Percentiles rank a stretch among this genome's conserved stretches.
These are phyloP conservation scores for Hylaeus volcanicus DNA, from an alignment of 1,140 invertebrate species.

Conservation along the genomic window DNA sequence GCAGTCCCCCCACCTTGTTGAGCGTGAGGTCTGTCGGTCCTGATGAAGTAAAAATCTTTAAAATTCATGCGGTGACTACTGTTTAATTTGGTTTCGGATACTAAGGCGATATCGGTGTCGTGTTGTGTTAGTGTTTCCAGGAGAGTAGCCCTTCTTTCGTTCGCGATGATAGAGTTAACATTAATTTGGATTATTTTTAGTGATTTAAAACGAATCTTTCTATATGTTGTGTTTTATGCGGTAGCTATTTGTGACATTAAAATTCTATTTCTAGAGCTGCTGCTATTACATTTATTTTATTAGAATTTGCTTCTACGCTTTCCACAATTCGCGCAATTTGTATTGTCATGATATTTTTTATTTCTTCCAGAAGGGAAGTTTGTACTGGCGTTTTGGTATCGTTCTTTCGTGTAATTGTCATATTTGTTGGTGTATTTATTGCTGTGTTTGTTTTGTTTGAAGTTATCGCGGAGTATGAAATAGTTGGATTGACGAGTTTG, in stretches of 20 bases:
- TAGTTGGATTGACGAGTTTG: not conserved
- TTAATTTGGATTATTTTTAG: constrained; percentile 21
- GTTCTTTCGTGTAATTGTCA: too few species aligned
- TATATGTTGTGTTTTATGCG: not conserved
- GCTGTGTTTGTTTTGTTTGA: not conserved
- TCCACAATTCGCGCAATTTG: not conserved
- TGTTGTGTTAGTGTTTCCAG: constrained; percentile 18
- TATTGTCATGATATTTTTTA: not conserved
- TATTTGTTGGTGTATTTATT: too few species aligned
- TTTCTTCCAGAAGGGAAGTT: not conserved
- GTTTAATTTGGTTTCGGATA: constrained; percentile 54
- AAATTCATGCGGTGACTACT: constrained; percentile 34
- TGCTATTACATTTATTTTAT: not conserved
- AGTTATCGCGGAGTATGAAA: not conserved
- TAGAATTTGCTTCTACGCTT: not conserved
- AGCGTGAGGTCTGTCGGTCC: constrained; percentile 42
- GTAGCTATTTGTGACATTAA: constrained; percentile 14
- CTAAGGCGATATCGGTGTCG: constrained; percentile 35
- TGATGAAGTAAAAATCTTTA: constrained; percentile 31
- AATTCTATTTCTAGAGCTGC: not conserved
- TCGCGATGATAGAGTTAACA: constrained; percentile 48
- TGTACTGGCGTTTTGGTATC: not conserved
- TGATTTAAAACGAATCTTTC: not conserved
- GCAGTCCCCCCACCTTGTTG: constrained; percentile 26
- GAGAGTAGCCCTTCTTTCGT: constrained; percentile 33